Base-by-base conservation (phyloP, 2,797 vertebrate genomes). In the Centropyge bicolor region DNA sequence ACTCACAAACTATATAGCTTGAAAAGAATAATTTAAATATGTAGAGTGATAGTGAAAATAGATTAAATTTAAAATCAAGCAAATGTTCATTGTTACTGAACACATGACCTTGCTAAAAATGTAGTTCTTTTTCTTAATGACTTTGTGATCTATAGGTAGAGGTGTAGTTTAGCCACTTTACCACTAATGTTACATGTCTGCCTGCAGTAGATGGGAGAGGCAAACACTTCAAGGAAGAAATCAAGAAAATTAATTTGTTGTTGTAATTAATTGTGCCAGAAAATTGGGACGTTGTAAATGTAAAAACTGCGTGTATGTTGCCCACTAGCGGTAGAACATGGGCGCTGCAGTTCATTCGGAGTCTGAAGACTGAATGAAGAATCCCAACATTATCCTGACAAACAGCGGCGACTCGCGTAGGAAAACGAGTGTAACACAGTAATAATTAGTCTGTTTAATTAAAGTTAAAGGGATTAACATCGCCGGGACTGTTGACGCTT, bases 271-370 rank as follows among this genome's bases (percentile, higher is more conserved):
- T 5, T 31, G 16, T 59, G 16, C 8, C 27, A 55, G 20, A 51
- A 45, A 19, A 41, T 17, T n/a, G 1, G 16, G 54, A 27, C 6
- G 36, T 17, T 61, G 20, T 24, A 45, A 61, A 62, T 11, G 17
- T 2, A n/a, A 19, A 17, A n/a, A 1, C 12, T 61, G 48, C 1
- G 48, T 49, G 43, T 22, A 10, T 2, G 64, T 14, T 8, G 84
- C 86, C 90, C 76, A 6, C 92, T 87, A 80, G 83, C 24, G 90
- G 83, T 36, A 10, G 40, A 12, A 74, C 54, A 0, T 2, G 20
- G 9, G 4, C 5, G 20, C 49, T n/a, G 38, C 70, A 11, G 12
- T 20, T 78, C 40, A 66, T 57, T 43, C 8, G 63, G 22, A 55
- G 14, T 67, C 36, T 41, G 31, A 22, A 22, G 43, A 55, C 64